Evolutionary conservation across 2,797 vertebrate species (phyloP).

Genomic region (Sylvilagus floridanus): DNA sequence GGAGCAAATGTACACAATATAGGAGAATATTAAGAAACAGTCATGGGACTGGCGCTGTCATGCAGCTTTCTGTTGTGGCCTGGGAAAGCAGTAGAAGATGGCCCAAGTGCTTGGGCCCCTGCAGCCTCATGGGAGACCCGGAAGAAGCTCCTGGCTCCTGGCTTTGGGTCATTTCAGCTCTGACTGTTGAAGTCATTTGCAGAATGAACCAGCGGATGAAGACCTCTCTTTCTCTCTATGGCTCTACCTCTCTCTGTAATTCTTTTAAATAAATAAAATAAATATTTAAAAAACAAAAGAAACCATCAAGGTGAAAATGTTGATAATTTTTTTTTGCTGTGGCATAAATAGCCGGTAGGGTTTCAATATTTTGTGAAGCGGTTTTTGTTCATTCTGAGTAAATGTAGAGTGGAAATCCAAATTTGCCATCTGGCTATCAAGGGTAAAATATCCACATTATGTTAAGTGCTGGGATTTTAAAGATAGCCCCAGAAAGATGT

Average conservation of each 20-base stretch:
- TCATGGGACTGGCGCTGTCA: no score
- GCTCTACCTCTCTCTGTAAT: no score
- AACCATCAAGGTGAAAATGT: neutral
- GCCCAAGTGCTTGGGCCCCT: no score
- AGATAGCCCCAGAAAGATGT: neutral
- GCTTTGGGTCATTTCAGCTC: no score
- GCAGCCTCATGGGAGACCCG: no score
- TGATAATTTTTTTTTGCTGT: neutral
- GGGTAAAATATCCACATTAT: neutral
- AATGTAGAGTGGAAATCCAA: neutral
- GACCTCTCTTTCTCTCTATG: no score
- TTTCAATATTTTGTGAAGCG: neutral
- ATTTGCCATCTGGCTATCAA: neutral
- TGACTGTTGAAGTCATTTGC: no score
- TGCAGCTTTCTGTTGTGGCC: no score
- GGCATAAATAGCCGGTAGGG: neutral
- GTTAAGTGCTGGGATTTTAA: neutral
- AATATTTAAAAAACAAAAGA: neutral
- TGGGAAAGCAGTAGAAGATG: no score
- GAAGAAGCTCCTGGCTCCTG: no score
- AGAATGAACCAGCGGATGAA: no score
- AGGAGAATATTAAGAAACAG: neutral
- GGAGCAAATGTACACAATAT: neutral
- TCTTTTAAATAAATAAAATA: no score
- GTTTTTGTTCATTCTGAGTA: neutral